Evolutionary conservation across 2,888 invertebrate species (phyloP), one percentile per base, ranked within the genome.

Genomic region (Synanthedon tipuliformis): DNA sequence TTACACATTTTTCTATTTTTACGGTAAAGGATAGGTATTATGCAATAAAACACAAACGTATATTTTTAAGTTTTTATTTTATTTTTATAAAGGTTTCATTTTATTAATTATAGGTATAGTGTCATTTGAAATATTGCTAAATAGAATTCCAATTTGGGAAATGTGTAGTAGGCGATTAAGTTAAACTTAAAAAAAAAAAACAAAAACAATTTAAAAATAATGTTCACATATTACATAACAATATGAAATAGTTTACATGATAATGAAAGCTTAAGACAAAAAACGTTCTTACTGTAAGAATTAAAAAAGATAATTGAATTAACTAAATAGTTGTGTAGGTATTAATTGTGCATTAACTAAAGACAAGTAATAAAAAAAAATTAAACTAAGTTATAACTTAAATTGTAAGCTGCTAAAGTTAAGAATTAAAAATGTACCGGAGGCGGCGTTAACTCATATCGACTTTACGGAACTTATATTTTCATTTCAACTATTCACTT

Each of bases 121-220:
- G 83, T 84, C 78, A 80, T 80, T 83, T 81, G 72, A 77, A 80
- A 75, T 75, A 80, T 77, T 69, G 78, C 76, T 77, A 74, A 70
- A 76, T 74, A 81, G 78, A 76, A 78, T 78, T 78, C 66, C 69
- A 70, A 76, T 74, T 53, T 74, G 71, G 71, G 78, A 79, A 80
- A 85, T 86, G 87, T 87, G 87, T 86, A 86, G 86, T 78, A 84
- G 85, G 86, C 79, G 72, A 78, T 80, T 80, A 81, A 75, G 71
- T 78, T 72, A 69, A 73, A 76, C 71, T 73, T 77, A 77, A 71
- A 76, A 73, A 73, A n/a, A 23, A 5, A 61, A 64, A 73, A 75
- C 50, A 70, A 61, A 66, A 66, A 67, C 40, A 67, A 62, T 62
- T 60, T 5, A 67, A 70, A 68, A 16, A 52, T 40, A 16, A 50